Evolutionary conservation across 2,113 vertebrate genomes (phyloP).

Genomic region (Picathartes gymnocephalus): DNA sequence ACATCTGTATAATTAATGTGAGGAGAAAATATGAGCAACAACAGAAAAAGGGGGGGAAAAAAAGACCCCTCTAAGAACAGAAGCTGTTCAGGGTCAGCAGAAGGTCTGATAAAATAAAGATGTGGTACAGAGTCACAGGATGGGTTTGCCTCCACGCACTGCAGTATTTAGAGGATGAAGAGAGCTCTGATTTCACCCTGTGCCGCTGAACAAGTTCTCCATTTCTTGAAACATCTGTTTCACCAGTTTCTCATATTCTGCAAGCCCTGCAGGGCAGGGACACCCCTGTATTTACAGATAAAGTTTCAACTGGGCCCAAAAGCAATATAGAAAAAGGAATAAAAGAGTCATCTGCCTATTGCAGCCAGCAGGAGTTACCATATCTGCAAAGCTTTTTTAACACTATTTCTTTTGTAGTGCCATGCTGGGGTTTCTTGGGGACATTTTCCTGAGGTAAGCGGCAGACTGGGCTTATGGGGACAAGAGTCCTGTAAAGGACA

Average conservation of each 20-base stretch:
- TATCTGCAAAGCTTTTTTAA: not conserved
- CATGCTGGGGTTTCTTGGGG: not conserved
- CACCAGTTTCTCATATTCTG: not conserved
- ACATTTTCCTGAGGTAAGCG: not conserved
- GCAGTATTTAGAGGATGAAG: not conserved
- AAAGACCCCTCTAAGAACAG: slow-evolving; percentile 10
- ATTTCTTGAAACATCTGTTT: not conserved
- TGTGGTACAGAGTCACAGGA: not conserved
- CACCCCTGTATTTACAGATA: not conserved
- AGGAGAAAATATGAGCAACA: slow-evolving; percentile 28
- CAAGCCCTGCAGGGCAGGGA: not conserved
- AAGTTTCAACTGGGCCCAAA: not conserved
- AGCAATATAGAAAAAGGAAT: not conserved
- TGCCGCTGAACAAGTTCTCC: not conserved
- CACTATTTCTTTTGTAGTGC: not conserved
- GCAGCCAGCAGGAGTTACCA: not conserved
- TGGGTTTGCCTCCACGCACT: not conserved
- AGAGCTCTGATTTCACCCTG: not conserved
- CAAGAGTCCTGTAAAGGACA: not conserved
- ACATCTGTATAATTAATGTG: slow-evolving; percentile 49
- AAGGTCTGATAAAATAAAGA: slow-evolving; percentile 26
- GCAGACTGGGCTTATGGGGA: not conserved
- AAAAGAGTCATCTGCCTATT: not conserved
- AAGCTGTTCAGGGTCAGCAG: slow-evolving; percentile 34
- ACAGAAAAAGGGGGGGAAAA: not conserved